Percentiles rank a stretch among this genome's conserved stretches.
phyloP scores from a whole-genome alignment of 2,888 invertebrate species.

The Ectobius pallidus region DNA sequence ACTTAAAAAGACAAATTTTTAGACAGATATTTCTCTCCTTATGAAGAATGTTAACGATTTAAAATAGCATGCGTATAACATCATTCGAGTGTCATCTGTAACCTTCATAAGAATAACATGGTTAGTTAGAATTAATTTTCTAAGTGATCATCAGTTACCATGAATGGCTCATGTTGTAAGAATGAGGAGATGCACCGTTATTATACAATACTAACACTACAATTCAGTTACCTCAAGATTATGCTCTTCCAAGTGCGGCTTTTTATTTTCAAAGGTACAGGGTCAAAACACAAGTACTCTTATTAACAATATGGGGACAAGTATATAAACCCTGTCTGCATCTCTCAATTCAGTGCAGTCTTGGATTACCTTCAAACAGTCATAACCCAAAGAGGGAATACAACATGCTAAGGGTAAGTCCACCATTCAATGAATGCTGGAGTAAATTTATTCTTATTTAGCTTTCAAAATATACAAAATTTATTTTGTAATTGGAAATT shows the following conservation, averaged over 20 bases:
- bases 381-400: not conserved
- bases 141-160: no score
- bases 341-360: not conserved
- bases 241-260: not conserved
- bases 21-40: no score
- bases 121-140: no score
- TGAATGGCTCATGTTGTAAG: not conserved
- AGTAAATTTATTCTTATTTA: no score
- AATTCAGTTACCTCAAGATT: not conserved
- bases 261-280: not conserved
- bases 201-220: not conserved
- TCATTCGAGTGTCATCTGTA: no score
- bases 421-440: no score
- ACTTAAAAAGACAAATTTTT: no score
- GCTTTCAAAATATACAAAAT: no score
- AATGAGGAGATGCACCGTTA: not conserved
- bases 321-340: not conserved
- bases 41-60: no score
- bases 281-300: conserved; percentile 3
- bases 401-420: not conserved
- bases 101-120: no score
- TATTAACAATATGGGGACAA: not conserved
- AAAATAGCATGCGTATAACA: no score
- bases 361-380: not conserved
- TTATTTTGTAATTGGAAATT: no score